Evolutionary conservation across 2,888 invertebrate species (phyloP).

Genomic region (Emmelina monodactyla): DNA sequence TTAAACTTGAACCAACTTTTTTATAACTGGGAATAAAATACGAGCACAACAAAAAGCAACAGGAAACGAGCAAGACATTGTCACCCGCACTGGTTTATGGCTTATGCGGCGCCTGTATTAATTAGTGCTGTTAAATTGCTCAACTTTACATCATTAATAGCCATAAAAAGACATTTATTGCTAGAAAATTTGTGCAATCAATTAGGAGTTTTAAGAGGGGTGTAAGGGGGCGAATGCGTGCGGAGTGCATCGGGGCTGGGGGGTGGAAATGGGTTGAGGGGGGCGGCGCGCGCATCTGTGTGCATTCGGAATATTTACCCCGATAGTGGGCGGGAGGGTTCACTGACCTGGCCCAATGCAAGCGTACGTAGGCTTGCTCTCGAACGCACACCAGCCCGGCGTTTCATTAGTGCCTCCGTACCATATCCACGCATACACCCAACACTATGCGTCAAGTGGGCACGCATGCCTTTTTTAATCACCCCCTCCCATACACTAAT

Average conservation of each 20-base stretch:
- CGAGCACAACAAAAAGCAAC: too few species aligned
- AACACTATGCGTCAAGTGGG: constrained; percentile 55
- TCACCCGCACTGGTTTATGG: constrained; percentile 27
- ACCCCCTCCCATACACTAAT: constrained; percentile 18
- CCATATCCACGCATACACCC: constrained; percentile 46
- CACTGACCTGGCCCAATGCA: constrained; percentile 64
- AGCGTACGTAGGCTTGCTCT: constrained; percentile 47
- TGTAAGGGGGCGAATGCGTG: constrained; percentile 44
- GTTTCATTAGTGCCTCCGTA: constrained; percentile 55
- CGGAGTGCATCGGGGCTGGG: constrained; percentile 38
- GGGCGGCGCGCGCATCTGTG: constrained; percentile 63
- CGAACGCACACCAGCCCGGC: constrained; percentile 46
- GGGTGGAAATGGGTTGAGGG: constrained; percentile 19
- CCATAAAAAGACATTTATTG: constrained; percentile 65
- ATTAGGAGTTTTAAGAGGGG: constrained; percentile 62
- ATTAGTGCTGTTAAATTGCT: constrained; percentile 53
- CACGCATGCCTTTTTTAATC: constrained; percentile 46
- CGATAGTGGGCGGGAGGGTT: constrained; percentile 62
- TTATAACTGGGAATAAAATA: too few species aligned
- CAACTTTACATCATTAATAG: constrained; percentile 62
- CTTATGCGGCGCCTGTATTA: constrained; percentile 41
- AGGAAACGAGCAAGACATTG: too few species aligned
- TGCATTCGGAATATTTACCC: constrained; percentile 67
- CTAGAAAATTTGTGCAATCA: constrained; percentile 66
- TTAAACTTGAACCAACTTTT: too few species aligned